phyloP scores from a whole-genome alignment of 2,888 invertebrate species.

The Zygogramma bicolorata region DNA sequence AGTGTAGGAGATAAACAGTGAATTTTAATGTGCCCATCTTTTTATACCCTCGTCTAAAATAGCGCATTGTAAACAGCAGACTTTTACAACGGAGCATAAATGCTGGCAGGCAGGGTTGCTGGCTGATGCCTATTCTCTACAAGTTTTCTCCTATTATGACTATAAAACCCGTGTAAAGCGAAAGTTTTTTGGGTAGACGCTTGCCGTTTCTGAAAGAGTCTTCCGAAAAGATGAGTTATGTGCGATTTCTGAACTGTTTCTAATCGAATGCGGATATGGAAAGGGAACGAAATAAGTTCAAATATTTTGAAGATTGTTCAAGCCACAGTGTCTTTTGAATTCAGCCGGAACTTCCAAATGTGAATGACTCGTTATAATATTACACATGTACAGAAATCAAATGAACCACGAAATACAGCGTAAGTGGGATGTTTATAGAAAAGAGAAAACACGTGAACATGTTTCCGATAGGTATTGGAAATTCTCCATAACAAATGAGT shows the following conservation, averaged over 20 bases:
- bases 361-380: too few species aligned
- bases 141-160: constrained; percentile 40
- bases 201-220: background rate
- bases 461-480: too few species aligned
- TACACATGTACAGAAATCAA: too few species aligned
- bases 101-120: constrained; percentile 36
- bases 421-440: too few species aligned
- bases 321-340: too few species aligned
- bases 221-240: background rate
- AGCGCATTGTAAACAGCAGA: constrained; percentile 59
- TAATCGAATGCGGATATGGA: too few species aligned
- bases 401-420: too few species aligned
- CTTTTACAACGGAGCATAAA: constrained; percentile 46
- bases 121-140: constrained; percentile 43
- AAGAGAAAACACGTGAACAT: too few species aligned
- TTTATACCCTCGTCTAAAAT: constrained; percentile 59
- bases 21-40: constrained; percentile 59
- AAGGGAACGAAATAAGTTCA: background rate
- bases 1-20: constrained; percentile 47
- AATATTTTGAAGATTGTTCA: too few species aligned
- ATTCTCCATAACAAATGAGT: too few species aligned
- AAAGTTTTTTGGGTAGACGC: constrained; percentile 36
- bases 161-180: constrained; percentile 44
- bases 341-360: too few species aligned
- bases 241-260: too few species aligned